These are phyloP conservation scores for Enteromius thamalakanensis DNA, from an alignment of 2,797 vertebrate species.

Conservation along the genomic window DNA sequence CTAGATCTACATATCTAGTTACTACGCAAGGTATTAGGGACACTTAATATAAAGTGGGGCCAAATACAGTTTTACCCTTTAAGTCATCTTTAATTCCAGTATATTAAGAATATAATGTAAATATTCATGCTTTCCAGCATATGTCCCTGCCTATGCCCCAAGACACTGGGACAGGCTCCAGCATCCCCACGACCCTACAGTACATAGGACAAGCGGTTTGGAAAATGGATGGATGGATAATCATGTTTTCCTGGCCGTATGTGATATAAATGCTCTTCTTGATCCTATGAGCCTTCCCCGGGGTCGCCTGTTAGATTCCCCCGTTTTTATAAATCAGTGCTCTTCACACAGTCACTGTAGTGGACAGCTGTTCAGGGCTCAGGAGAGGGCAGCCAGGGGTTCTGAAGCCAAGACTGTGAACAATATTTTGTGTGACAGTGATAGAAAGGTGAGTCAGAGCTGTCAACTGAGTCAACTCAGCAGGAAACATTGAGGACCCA, in stretches of 20 bases:
- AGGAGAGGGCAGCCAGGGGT: conserved; percentile 79
- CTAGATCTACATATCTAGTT: too few relatives aligned
- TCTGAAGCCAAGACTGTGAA: conserved; percentile 81
- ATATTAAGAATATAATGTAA: neutral
- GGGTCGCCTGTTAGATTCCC: conserved; percentile 58
- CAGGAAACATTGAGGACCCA: conserved; percentile 72
- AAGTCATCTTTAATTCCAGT: neutral
- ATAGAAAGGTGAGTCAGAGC: conserved; percentile 73
- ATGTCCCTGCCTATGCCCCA: neutral
- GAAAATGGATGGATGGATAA: conserved; percentile 18
- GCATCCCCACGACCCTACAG: neutral
- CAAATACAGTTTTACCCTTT: neutral
- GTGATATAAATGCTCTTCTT: neutral
- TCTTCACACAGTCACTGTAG: conserved; percentile 75
- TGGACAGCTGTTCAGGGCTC: conserved; percentile 40
- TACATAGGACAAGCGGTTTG: neutral
- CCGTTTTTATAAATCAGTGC: conserved; percentile 77
- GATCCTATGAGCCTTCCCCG: conserved; percentile 56
- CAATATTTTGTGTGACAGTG: conserved; percentile 79
- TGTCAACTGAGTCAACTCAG: conserved; percentile 64
- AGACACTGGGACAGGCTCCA: neutral
- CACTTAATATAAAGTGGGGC: too few relatives aligned
- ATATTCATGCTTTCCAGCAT: neutral
- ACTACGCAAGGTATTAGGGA: too few relatives aligned
- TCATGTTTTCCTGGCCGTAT: conserved; percentile 4